Evolutionary conservation across 1,140 invertebrate genomes (phyloP).

Genomic region (Eurosta solidaginis): DNA sequence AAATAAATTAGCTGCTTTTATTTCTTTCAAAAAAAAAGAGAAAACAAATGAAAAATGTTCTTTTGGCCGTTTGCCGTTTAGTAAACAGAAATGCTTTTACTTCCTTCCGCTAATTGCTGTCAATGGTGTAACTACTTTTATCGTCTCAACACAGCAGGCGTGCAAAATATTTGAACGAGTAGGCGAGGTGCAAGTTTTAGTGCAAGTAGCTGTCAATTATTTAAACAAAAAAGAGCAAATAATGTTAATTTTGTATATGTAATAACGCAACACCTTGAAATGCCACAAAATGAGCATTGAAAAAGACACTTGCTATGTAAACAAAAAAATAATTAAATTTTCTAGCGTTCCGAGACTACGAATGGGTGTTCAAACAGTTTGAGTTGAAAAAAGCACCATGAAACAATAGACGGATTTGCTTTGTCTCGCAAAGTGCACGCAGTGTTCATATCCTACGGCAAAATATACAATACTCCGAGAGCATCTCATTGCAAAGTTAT

Average conservation of each 20-base stretch:
- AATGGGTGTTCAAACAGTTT: slow-evolving; percentile 1
- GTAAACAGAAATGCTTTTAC: not conserved
- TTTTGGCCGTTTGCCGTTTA: not conserved
- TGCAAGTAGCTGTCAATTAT: not conserved
- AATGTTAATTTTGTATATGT: not conserved
- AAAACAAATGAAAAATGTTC: not conserved
- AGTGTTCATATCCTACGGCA: not conserved
- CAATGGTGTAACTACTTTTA: not conserved
- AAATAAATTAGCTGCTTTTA: not conserved
- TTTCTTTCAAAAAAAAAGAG: not conserved
- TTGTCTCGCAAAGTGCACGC: not conserved
- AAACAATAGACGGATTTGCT: not conserved
- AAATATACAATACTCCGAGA: not conserved
- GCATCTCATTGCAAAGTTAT: no score
- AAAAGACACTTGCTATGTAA: not conserved
- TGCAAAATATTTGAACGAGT: not conserved
- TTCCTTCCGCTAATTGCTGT: slow-evolving; percentile 26
- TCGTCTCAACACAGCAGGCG: not conserved
- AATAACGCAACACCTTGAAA: slow-evolving; percentile 17
- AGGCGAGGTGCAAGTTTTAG: no score
- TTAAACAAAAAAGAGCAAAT: not conserved
- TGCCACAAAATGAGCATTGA: not conserved
- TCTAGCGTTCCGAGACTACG: not conserved
- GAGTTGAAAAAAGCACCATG: not conserved
- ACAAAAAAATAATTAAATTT: slow-evolving; percentile 15